These are phyloP conservation scores for Himantopus leucocephalus DNA, from an alignment of 2,113 vertebrate species.

Conservation along the genomic window DNA sequence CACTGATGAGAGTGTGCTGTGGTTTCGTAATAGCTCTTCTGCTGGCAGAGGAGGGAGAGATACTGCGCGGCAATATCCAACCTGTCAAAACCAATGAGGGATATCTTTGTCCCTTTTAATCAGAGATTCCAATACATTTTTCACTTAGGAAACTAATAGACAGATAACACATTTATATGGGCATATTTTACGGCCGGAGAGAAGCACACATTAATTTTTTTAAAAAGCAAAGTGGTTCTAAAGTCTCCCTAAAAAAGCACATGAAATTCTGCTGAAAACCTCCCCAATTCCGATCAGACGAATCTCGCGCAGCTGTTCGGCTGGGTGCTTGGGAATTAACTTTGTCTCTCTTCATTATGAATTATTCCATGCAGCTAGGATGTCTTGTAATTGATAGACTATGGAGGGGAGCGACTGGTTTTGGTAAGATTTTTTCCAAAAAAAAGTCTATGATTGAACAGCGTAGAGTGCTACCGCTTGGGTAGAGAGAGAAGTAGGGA, in stretches of 20 bases:
- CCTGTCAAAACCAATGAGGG: not conserved
- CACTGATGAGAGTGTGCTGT: not conserved
- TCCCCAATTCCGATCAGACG: not conserved
- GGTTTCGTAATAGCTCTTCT: not conserved
- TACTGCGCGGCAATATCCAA: not conserved
- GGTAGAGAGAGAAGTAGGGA: not conserved
- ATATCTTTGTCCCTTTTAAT: constrained; percentile 12
- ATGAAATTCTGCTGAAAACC: not conserved
- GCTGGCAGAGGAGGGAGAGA: not conserved
- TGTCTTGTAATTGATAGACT: not conserved
- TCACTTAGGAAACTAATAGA: constrained; percentile 11
- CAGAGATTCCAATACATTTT: not conserved
- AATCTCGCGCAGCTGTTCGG: not conserved
- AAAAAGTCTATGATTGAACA: not conserved
- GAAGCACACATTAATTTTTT: not conserved
- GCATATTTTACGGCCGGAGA: not conserved
- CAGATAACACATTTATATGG: not conserved
- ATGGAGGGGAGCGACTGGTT: accelerated
- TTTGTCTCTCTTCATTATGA: not conserved
- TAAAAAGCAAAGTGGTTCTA: not conserved
- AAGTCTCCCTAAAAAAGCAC: not conserved
- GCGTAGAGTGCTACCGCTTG: not conserved
- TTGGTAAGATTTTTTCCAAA: accelerated
- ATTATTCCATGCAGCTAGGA: not conserved
- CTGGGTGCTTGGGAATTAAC: not conserved